phyloP scores from a whole-genome alignment of 2,797 vertebrate species.

The Columba guinea region DNA sequence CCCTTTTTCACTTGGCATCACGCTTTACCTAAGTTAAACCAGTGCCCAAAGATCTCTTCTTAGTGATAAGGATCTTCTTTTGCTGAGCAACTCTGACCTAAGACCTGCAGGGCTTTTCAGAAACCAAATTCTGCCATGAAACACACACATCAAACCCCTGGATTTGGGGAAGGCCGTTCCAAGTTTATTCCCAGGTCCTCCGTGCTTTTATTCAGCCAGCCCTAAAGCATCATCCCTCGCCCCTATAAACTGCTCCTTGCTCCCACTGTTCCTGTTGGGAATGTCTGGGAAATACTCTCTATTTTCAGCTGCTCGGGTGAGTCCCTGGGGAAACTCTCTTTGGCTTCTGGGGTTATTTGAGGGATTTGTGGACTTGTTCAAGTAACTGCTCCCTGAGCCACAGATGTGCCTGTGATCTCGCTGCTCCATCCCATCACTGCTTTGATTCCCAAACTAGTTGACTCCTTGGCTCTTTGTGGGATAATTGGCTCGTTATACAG shows the following conservation, averaged over 20 bases:
- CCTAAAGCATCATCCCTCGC: not conserved
- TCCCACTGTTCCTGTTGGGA: not conserved
- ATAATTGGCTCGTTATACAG: not conserved
- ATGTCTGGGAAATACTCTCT: not conserved
- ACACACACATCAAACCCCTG: fast-evolving
- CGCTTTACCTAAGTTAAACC: not conserved
- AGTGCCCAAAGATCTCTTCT: not conserved
- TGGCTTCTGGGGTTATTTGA: not conserved
- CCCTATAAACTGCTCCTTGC: not conserved
- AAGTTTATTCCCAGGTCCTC: not conserved
- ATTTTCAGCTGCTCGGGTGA: not conserved
- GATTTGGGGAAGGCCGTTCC: not conserved
- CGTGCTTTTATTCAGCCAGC: not conserved
- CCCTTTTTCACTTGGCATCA: not conserved
- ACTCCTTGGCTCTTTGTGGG: not conserved
- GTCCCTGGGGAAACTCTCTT: not conserved
- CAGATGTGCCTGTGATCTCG: not conserved
- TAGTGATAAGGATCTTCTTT: not conserved
- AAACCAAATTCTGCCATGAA: not conserved
- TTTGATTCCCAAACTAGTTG: not conserved
- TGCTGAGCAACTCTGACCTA: not conserved
- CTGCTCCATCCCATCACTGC: not conserved
- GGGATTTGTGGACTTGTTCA: not conserved
- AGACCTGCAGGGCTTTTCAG: fast-evolving
- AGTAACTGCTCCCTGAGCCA: not conserved